phyloP scores from a whole-genome alignment of 2,888 invertebrate genomes.

The Lasioglossum figueresi region DNA sequence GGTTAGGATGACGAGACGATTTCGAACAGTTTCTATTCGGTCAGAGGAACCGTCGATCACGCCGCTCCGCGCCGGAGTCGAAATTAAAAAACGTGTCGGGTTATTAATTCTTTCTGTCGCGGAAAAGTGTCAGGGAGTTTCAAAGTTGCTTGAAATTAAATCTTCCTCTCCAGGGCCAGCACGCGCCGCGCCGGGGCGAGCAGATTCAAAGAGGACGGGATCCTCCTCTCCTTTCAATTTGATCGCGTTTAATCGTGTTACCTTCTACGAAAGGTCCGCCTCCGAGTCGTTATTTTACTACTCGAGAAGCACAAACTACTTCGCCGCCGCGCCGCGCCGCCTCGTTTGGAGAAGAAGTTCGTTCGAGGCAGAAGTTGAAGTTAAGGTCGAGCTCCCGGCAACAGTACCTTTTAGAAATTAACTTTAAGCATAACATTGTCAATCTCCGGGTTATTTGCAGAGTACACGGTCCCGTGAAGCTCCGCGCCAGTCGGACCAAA shows the following conservation, averaged over 20 bases:
- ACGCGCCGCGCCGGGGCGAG: background rate
- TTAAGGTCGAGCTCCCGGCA: background rate
- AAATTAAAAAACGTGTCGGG: constrained; percentile 19
- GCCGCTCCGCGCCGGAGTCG: background rate
- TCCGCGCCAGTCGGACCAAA: background rate
- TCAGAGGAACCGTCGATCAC: background rate
- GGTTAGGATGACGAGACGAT: constrained; percentile 39
- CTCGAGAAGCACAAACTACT: background rate
- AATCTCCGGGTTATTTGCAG: background rate
- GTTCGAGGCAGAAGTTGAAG: background rate
- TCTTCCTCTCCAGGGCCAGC: background rate
- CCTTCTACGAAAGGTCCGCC: background rate
- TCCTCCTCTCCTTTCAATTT: constrained; percentile 3
- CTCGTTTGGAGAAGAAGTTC: background rate
- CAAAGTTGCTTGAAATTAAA: constrained; percentile 1
- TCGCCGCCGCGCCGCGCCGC: too few relatives aligned
- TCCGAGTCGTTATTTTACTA: background rate
- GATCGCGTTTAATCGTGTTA: constrained; percentile 26
- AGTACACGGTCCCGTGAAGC: background rate
- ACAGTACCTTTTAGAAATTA: constrained; percentile 11
- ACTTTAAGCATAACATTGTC: constrained; percentile 7
- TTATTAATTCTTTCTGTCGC: background rate
- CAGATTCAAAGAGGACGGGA: constrained; percentile 1
- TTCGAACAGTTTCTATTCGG: constrained; percentile 41
- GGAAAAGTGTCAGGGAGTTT: background rate